phyloP scores from a whole-genome alignment of 1,140 invertebrate genomes.

The Lepidurus apus region DNA sequence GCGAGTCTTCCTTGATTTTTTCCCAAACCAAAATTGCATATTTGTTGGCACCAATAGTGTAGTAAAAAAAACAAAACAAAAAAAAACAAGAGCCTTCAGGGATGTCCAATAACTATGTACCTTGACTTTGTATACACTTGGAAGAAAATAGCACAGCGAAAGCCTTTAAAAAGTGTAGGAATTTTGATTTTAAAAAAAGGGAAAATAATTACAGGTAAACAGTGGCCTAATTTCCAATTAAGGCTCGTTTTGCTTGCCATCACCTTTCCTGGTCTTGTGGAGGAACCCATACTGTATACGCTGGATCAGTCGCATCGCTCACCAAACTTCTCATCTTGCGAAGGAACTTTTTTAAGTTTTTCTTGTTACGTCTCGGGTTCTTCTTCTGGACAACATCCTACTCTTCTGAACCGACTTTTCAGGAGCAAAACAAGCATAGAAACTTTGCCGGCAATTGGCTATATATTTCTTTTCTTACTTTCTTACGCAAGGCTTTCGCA shows the following conservation, averaged over 20 bases:
- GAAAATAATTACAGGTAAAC: neutral
- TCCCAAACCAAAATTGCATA: neutral
- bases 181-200: neutral
- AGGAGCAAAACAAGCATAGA: too few species aligned
- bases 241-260: constrained; percentile 71
- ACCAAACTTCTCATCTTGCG: neutral
- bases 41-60: neutral
- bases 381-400: neutral
- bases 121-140: constrained; percentile 6
- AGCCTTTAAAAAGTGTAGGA: neutral
- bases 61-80: neutral
- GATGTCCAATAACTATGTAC: neutral
- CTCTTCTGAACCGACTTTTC: too few species aligned
- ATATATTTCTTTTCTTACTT: too few species aligned
- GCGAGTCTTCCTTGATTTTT: neutral
- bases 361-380: neutral
- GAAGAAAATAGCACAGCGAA: neutral
- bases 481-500: too few species aligned
- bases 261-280: constrained; percentile 66
- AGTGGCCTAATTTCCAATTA: constrained; percentile 79
- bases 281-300: constrained; percentile 68
- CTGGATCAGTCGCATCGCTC: constrained; percentile 48
- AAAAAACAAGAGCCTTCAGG: neutral
- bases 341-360: neutral
- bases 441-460: too few species aligned